Evolutionary conservation across 2,113 vertebrate genomes (phyloP).

Genomic region (Nothobranchius kuhntae): DNA sequence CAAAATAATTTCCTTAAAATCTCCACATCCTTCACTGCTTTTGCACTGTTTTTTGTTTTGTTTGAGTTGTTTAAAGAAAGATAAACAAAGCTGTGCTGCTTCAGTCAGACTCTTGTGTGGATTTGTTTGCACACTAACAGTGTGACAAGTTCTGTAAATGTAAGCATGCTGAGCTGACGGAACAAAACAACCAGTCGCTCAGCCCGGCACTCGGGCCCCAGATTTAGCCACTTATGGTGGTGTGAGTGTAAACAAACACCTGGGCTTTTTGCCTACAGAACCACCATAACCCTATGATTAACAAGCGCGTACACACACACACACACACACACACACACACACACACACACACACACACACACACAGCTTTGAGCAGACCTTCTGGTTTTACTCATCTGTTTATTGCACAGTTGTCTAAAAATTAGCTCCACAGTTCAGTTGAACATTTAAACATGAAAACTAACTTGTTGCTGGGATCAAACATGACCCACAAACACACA

Average conservation of each 20-base stretch:
- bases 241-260: constrained; percentile 71
- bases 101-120: constrained; percentile 45
- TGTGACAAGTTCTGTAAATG: constrained; percentile 44
- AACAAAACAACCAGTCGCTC: constrained; percentile 54
- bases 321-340: neutral
- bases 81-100: neutral
- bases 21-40: too few relatives aligned
- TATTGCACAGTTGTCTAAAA: constrained; percentile 20
- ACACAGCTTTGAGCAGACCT: neutral
- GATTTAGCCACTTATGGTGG: constrained; percentile 60
- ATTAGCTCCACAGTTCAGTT: too few relatives aligned
- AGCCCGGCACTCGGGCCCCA: constrained; percentile 35
- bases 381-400: constrained; percentile 29
- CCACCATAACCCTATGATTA: constrained; percentile 44
- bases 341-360: constrained; percentile 14
- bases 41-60: constrained; percentile 27
- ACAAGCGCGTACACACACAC: constrained; percentile 28
- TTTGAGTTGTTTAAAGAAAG: neutral
- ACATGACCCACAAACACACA: constrained; percentile 11
- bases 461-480: neutral
- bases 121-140: constrained; percentile 58
- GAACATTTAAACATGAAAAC: constrained; percentile 12
- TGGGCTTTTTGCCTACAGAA: constrained; percentile 45
- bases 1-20: too few relatives aligned
- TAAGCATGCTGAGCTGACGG: constrained; percentile 57